These are phyloP conservation scores for Polydrusus cervinus DNA, from an alignment of 2,888 invertebrate genomes.

Conservation along the genomic window DNA sequence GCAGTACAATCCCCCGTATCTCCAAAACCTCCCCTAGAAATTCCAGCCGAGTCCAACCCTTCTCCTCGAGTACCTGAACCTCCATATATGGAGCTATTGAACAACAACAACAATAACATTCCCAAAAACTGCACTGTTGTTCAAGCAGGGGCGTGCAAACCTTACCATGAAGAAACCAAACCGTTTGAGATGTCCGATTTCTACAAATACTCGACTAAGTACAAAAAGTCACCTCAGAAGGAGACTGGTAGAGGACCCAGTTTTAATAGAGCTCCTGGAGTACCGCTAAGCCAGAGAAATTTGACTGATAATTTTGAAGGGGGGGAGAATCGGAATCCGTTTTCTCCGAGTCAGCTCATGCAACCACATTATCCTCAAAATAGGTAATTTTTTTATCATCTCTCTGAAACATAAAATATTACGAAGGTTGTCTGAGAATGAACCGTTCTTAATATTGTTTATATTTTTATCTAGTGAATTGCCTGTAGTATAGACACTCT, in stretches of 20 bases:
- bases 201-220: slow-evolving; percentile 97
- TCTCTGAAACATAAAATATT: no score
- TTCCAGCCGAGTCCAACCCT: slow-evolving; percentile 70
- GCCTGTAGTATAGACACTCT: no score
- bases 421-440: no score
- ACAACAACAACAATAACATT: slow-evolving; percentile 80
- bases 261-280: slow-evolving; percentile 1
- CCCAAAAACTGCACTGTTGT: slow-evolving; percentile 90
- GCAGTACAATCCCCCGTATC: slow-evolving; percentile 58
- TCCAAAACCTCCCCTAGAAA: slow-evolving; percentile 67
- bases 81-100: slow-evolving; percentile 67
- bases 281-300: slow-evolving; percentile 53
- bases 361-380: slow-evolving; percentile 50
- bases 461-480: background rate
- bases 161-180: slow-evolving; percentile 94
- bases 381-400: no score
- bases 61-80: slow-evolving; percentile 65
- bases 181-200: slow-evolving; percentile 99
- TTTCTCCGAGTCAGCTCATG: slow-evolving; percentile 36
- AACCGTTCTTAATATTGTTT: no score
- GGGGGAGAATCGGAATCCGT: slow-evolving; percentile 39
- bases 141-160: slow-evolving; percentile 91
- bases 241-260: slow-evolving; percentile 41
- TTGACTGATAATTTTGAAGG: slow-evolving; percentile 60
- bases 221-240: slow-evolving; percentile 76